These are phyloP conservation scores for Agonopterix alstromeriana DNA, from an alignment of 2,888 invertebrate species.

Conservation along the genomic window DNA sequence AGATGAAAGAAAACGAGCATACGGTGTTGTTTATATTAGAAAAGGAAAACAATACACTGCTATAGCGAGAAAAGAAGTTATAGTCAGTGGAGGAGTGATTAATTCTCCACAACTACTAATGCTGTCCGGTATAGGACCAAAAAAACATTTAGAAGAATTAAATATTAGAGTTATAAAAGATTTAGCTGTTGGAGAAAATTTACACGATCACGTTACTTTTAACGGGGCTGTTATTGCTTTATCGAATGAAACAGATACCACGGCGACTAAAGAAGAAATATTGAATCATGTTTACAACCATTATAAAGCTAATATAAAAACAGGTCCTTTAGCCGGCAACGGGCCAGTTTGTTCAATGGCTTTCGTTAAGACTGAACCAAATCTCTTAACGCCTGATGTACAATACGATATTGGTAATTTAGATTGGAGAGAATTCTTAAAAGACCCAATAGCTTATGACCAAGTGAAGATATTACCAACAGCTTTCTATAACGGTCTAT, in stretches of 20 bases:
- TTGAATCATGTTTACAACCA: conserved; percentile 48
- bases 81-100: conserved; percentile 44
- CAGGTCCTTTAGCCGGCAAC: conserved; percentile 70
- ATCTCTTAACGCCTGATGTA: conserved; percentile 75
- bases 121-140: conserved; percentile 56
- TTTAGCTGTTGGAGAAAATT: conserved; percentile 50
- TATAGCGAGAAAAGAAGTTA: conserved; percentile 47
- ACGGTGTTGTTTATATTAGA: conserved; percentile 37
- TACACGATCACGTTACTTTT: conserved; percentile 59
- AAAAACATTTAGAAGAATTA: conserved; percentile 31
- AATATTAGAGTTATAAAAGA: conserved; percentile 37
- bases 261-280: conserved; percentile 44
- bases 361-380: conserved; percentile 71
- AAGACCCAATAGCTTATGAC: conserved; percentile 56
- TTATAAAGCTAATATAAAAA: conserved; percentile 29
- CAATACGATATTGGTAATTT: conserved; percentile 72
- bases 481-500: conserved; percentile 76
- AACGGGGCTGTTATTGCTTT: conserved; percentile 67
- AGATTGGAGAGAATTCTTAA: conserved; percentile 59
- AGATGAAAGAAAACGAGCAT: conserved; percentile 49
- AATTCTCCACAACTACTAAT: conserved; percentile 51
- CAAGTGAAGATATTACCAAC: conserved; percentile 61
- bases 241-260: conserved; percentile 63
- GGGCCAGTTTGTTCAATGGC: conserved; percentile 73
- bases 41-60: conserved; percentile 28